Base-by-base conservation (phyloP, 2,113 vertebrate species). In the Sceloporus undulatus region DNA sequence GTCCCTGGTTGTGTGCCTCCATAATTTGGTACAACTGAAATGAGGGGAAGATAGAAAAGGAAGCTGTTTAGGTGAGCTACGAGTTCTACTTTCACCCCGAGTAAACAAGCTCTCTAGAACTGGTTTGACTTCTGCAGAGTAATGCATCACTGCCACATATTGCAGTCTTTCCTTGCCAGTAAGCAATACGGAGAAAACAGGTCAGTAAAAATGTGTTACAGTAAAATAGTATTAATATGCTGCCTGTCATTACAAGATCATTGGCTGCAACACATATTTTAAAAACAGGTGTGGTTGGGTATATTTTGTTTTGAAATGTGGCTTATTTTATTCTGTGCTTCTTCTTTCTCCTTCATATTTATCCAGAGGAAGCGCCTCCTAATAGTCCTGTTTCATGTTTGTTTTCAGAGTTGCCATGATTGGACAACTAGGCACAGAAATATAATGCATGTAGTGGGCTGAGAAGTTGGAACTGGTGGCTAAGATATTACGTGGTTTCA, bases 161-260 rank as follows among this genome's bases (percentile, higher is more conserved):
- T 79, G 77, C 77, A 80, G 85, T 78, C 5, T 77, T 40, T 83
- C 73, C 80, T 38, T n/a, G 23, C 25, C 59, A 25, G 29, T 68
- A 68, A 88, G 80, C 73, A 83, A 83, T 38, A 88, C 68, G 80
- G 81, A 78, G 59, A 56, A 34, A 16, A 84, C 42, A 23, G 5
- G 42, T 10, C 65, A 40, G 40, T 73, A 54, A 25, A 86, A 82
- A 29, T 81, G 56, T 52, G 74, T 77, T 66, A n/a, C 56, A 83
- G 3, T 68, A 23, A 68, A 68, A 68, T 8, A 70, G 25, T 70
- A 18, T 62, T 38, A 85, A 76, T 42, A 21, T 52, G 34, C 66
- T 66, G 59, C 34, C n/a, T 18, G 25, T 59, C 14, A 0, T 18
- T 82, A n/a, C 29, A 23, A 25, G 71, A 25, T 2, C 56, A 65